Percentiles rank a stretch among this genome's conserved stretches.
phyloP scores from a whole-genome alignment of 2,113 vertebrate genomes.

The Sakesphorus luctuosus region DNA sequence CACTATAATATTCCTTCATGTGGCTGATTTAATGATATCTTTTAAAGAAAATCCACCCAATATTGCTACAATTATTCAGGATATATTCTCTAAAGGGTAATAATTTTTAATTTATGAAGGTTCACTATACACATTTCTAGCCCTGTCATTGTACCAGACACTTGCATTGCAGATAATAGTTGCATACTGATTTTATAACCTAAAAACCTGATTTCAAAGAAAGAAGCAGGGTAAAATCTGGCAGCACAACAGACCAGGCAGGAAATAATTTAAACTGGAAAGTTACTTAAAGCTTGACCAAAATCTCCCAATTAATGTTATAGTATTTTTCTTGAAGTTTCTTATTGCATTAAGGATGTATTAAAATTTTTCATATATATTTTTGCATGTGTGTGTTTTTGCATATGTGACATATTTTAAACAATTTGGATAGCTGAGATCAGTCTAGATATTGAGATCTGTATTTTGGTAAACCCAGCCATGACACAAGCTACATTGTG shows the following conservation, averaged over 20 bases:
- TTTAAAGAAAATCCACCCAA: fast-evolving
- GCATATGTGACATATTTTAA: not conserved
- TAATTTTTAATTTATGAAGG: not conserved
- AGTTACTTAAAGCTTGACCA: not conserved
- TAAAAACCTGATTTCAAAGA: not conserved
- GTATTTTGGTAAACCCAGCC: not conserved
- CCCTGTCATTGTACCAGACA: not conserved
- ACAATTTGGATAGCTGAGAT: not conserved
- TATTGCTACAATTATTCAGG: fast-evolving
- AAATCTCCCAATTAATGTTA: not conserved
- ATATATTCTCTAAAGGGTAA: not conserved
- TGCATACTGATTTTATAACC: not conserved
- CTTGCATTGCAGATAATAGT: not conserved
- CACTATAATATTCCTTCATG: not conserved
- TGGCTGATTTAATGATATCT: not conserved
- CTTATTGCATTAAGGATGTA: not conserved
- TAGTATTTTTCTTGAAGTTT: not conserved
- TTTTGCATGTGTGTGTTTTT: not conserved
- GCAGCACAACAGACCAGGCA: not conserved
- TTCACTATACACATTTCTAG: not conserved
- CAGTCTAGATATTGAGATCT: not conserved
- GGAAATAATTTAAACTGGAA: not conserved
- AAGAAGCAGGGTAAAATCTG: not conserved
- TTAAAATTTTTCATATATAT: not conserved
- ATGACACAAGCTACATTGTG: not conserved